Percentiles rank a stretch among this genome's conserved stretches.
phyloP scores from a whole-genome alignment of 2,113 vertebrate genomes.

The Silurus asotus region DNA sequence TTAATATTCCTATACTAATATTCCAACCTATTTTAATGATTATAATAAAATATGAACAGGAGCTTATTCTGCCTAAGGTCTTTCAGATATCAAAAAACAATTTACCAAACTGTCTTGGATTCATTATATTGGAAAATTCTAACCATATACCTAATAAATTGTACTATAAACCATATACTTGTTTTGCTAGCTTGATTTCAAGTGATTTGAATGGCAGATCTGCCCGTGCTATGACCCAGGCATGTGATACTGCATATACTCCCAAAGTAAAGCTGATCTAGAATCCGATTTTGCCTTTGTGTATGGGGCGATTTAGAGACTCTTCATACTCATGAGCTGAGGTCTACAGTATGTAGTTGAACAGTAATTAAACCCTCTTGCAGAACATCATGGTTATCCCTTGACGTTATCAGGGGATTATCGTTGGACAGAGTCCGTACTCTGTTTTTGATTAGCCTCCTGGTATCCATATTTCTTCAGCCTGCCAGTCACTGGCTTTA shows the following conservation, averaged over 20 bases:
- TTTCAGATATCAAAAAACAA: neutral
- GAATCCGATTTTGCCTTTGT: neutral
- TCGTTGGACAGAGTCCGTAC: neutral
- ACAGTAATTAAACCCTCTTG: slow-evolving; percentile 18
- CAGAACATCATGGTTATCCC: neutral
- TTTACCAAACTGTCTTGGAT: neutral
- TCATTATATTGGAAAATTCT: neutral
- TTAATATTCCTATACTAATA: neutral
- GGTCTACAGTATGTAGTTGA: slow-evolving; percentile 9
- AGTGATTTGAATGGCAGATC: neutral
- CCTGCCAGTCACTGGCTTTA: slow-evolving; percentile 26
- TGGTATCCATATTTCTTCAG: slow-evolving; percentile 1
- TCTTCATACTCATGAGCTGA: neutral
- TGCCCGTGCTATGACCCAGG: neutral
- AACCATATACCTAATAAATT: no score
- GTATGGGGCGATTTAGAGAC: slow-evolving; percentile 1
- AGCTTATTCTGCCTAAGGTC: neutral
- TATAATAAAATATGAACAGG: neutral
- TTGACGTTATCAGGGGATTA: slow-evolving; percentile 23
- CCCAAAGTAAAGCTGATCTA: slow-evolving; percentile 14
- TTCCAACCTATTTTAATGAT: neutral
- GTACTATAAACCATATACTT: neutral
- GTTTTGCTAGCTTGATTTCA: neutral
- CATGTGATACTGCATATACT: neutral
- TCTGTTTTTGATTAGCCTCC: slow-evolving; percentile 43